Evolutionary conservation across 2,888 invertebrate genomes (phyloP).

Genomic region (Oegoconia quadripuncta): DNA sequence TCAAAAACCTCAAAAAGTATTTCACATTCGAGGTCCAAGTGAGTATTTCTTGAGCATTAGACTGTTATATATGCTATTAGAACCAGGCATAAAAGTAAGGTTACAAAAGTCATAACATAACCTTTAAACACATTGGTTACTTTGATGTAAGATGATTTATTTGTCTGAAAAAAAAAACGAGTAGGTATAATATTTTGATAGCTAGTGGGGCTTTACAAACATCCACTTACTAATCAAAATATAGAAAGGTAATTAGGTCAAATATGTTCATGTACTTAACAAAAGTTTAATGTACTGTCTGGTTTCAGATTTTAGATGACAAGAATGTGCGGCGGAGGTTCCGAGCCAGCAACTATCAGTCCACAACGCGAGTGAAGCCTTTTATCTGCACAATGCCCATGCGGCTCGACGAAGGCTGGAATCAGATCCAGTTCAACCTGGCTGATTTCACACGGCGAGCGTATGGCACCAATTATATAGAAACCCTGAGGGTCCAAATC

Average conservation of each 20-base stretch:
- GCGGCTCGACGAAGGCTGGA: slow-evolving; percentile 96
- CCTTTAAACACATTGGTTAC: slow-evolving; percentile 23
- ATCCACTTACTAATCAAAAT: no score
- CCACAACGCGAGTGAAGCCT: slow-evolving; percentile 95
- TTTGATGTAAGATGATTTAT: no score
- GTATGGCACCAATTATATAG: slow-evolving; percentile 97
- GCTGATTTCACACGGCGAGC: slow-evolving; percentile 96
- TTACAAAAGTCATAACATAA: slow-evolving; percentile 23
- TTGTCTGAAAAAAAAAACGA: no score
- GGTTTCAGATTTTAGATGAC: slow-evolving; percentile 93
- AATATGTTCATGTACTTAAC: no score
- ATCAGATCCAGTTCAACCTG: slow-evolving; percentile 96
- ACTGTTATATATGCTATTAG: slow-evolving; percentile 1
- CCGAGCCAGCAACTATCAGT: slow-evolving; percentile 96
- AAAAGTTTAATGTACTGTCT: slow-evolving; percentile 25
- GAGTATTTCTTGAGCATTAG: slow-evolving; percentile 34
- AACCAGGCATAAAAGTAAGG: neutral
- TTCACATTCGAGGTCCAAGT: slow-evolving; percentile 98
- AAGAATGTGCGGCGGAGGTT: slow-evolving; percentile 93
- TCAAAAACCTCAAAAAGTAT: slow-evolving; percentile 96
- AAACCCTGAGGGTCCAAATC: slow-evolving; percentile 93
- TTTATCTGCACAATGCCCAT: slow-evolving; percentile 99
- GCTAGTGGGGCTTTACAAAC: no score
- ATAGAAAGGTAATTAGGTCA: no score
- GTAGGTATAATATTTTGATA: no score